Evolutionary conservation across 2,113 vertebrate genomes (phyloP), one percentile per base, ranked within the genome.

Genomic region (Scomber scombrus): DNA sequence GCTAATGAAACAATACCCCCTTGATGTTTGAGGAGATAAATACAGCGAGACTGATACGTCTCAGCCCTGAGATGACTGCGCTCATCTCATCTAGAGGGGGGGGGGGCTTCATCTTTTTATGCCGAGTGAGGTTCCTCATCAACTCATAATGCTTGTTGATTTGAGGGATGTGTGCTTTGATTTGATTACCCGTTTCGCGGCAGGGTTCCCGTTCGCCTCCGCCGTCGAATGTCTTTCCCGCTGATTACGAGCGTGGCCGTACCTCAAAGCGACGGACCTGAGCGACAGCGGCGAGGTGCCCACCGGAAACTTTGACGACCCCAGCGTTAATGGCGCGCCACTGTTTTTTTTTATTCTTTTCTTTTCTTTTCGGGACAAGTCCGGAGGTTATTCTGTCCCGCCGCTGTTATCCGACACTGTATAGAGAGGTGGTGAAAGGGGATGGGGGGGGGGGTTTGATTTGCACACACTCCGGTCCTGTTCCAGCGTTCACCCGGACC

Each of bases 21-120:
- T 84, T 81, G 76, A 91, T 90, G 87, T 82, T 71, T 69, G 75
- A 87, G 61, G 19, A 82, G 88, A 87, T 86, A 76, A 78, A 84
- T 72, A 34, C 72, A 63, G 71, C 66, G 1, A 21, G 26, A 18
- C 49, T 34, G 52, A 82, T 69, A 13, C 3, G 61, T 54, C 65
- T 70, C 52, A 51, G 62, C 73, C 73, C 77, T 86, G 71, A 64
- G 47, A 76, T 40, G 14, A 54, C 5, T 18, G 58, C 2, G 66
- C 73, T 86, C 64, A 56, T 86, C 71, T 19, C 23, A 26, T 26
- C 23, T 26, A 26, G 3, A 26, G 23, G 23, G 23, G 2, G 4
- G 75, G 77, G 18, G 55, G 69, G 47, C 58, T 84, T 75, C 65
- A 40, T 80, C 62, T 26, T 26, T 26, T 61, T 51, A 40, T 26